phyloP scores from a whole-genome alignment of 2,797 vertebrate genomes.

The Cyprinodon diabolis region DNA sequence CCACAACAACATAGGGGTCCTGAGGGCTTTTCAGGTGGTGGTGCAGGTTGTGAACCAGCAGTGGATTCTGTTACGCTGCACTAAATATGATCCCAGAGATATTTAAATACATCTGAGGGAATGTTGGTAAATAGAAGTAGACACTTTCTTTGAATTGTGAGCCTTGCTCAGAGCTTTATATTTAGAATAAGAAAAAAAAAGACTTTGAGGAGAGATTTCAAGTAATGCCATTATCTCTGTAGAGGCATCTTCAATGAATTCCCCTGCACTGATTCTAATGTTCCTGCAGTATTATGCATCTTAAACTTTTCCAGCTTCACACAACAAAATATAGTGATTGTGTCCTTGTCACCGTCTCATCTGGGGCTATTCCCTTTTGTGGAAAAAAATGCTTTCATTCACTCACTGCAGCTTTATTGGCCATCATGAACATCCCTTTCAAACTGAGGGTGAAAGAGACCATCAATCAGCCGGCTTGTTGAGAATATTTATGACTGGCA shows the following conservation, averaged over 20 bases:
- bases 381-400: slow-evolving; percentile 53
- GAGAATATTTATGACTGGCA: slow-evolving; percentile 76
- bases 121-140: neutral
- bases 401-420: slow-evolving; percentile 52
- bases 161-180: neutral
- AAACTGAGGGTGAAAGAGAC: slow-evolving; percentile 55
- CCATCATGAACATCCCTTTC: slow-evolving; percentile 63
- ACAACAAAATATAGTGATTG: slow-evolving; percentile 54
- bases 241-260: slow-evolving; percentile 38
- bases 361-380: slow-evolving; percentile 47
- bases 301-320: slow-evolving; percentile 51
- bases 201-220: neutral
- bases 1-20: slow-evolving; percentile 64
- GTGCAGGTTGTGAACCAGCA: slow-evolving; percentile 47
- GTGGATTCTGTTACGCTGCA: slow-evolving; percentile 17
- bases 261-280: slow-evolving; percentile 27
- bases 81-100: slow-evolving; percentile 11
- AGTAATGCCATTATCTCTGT: neutral
- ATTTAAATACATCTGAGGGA: slow-evolving; percentile 16
- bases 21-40: slow-evolving; percentile 66
- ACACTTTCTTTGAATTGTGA: neutral
- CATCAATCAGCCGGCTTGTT: slow-evolving; percentile 73
- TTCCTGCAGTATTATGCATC: slow-evolving; percentile 19
- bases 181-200: neutral
- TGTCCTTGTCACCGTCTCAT: slow-evolving; percentile 52